phyloP scores from a whole-genome alignment of 2,797 vertebrate species.

The Phataginus tricuspis region DNA sequence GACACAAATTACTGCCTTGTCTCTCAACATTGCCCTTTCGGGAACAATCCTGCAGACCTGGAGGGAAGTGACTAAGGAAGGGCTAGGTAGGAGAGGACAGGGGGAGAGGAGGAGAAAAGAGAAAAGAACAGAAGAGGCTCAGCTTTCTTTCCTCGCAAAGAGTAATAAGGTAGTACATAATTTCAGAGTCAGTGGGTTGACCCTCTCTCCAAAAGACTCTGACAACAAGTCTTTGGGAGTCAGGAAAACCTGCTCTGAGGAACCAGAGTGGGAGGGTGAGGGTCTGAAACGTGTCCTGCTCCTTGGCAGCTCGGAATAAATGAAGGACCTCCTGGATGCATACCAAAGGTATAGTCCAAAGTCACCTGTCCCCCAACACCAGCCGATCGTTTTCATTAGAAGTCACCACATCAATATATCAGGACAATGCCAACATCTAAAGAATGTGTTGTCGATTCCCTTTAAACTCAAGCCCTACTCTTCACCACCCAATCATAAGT shows the following conservation, averaged over 20 bases:
- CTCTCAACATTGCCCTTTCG: not conserved
- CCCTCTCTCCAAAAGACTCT: not conserved
- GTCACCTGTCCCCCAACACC: not conserved
- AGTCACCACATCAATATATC: not conserved
- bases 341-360: not conserved
- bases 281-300: not conserved
- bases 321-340: not conserved
- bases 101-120: no score
- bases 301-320: conserved; percentile 27
- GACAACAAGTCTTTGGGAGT: not conserved
- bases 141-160: not conserved
- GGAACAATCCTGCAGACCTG: not conserved
- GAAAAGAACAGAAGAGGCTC: not conserved
- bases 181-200: not conserved
- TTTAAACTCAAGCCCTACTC: not conserved
- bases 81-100: not conserved
- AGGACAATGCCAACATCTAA: not conserved
- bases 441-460: not conserved
- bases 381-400: not conserved
- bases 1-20: not conserved
- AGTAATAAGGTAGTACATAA: not conserved
- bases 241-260: not conserved
- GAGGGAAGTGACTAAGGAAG: not conserved
- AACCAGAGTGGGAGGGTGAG: not conserved
- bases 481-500: not conserved